Evolutionary conservation across 2,888 invertebrate species (phyloP), one percentile per base, ranked within the genome.

Genomic region (Pherbina coryleti): DNA sequence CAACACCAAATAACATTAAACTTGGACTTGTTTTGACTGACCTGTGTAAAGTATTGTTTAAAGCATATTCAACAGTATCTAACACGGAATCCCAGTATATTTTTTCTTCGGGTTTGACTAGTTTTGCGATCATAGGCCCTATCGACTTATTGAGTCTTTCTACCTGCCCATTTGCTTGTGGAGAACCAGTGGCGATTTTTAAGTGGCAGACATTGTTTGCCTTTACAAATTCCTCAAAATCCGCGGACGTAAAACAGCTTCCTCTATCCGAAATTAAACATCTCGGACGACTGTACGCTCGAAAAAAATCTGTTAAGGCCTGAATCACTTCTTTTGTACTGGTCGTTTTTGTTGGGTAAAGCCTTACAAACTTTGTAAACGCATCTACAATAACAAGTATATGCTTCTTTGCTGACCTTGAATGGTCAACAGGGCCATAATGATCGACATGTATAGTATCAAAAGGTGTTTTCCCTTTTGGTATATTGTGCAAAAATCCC

Each of bases 121-220:
- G 31, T 55, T 77, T 71, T 4, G 73, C 66, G 19, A 78, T 49
- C 75, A 78, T 72, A 2, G 72, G 66, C 34, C 37, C 69, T 28
- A 76, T 19, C 5, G 17, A 17, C 4, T 57, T 72, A 31, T 73
- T 73, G 5, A 75, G 69, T 19, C 67, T 55, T 22, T 76, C 78
- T 9, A 78, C 78, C 34, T 78, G 75, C 5, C 73, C 76, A 19
- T 76, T 79, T 9, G 76, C 75, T 22, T 64, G 74, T 31, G 76
- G 70, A 3, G 70, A 76, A 34, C 70, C 74, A n/a, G 73, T 70
- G 7, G 78, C 73, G 34, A 62, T 34, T 19, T 60, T 60, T 22
- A 73, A 62, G 49, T 73, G 62, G 8, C 19, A 11, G 17, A 73
- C 25, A 60, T 57, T 57, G 25, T 60, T 44, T 3, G 5, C 66